Conservation (phyloP, 2,888 invertebrate species). For the Thymelicus lineola region DNA sequence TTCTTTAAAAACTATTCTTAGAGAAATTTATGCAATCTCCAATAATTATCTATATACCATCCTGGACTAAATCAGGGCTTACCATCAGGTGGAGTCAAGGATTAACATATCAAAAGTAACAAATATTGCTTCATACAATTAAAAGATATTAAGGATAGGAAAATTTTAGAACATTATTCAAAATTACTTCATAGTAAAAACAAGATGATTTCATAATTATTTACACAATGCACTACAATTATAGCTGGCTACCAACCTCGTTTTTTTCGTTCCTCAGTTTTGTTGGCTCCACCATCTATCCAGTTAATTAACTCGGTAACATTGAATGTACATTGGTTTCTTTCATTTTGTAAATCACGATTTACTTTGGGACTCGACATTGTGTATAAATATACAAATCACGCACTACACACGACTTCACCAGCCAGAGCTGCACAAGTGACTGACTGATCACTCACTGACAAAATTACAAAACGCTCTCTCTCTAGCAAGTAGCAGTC, state of each 20-base stretch:
- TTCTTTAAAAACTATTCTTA: too few species aligned
- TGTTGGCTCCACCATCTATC: conserved; percentile 91
- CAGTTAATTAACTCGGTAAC: conserved; percentile 90
- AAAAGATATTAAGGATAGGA: neutral
- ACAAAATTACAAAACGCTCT: too few species aligned
- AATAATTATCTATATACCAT: too few species aligned
- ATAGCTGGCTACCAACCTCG: conserved; percentile 60
- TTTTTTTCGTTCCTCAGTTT: conserved; percentile 88
- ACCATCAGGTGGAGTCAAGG: too few species aligned
- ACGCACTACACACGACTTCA: conserved; percentile 11
- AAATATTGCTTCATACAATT: too few species aligned
- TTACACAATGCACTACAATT: conserved; percentile 1
- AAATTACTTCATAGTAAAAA: neutral
- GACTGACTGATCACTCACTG: neutral
- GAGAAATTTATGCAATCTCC: too few species aligned
- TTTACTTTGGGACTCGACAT: conserved; percentile 80
- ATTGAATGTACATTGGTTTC: conserved; percentile 90
- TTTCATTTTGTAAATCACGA: conserved; percentile 89
- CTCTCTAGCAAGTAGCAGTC: too few species aligned
- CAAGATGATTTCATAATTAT: neutral
- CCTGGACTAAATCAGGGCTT: too few species aligned
- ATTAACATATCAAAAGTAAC: too few species aligned
- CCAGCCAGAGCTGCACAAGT: neutral
- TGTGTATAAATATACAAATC: conserved; percentile 38
- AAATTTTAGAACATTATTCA: neutral